phyloP scores from a whole-genome alignment of 2,888 invertebrate species.

The Pinctada fucata region DNA sequence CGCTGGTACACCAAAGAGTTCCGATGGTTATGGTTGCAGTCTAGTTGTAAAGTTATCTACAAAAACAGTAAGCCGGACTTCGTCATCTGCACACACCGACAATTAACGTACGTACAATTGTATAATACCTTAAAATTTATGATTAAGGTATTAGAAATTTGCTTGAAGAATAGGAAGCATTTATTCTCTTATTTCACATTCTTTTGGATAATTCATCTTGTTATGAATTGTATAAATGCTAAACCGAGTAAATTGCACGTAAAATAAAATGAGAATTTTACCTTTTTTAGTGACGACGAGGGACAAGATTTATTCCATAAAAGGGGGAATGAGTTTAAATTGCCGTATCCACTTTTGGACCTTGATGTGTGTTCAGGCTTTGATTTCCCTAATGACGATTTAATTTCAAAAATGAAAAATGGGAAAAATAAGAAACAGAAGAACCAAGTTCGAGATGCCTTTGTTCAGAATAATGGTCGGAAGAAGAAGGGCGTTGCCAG shows the following conservation, averaged over 20 bases:
- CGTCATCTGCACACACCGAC: slow-evolving; percentile 98
- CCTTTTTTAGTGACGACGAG: slow-evolving; percentile 91
- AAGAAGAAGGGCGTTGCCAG: slow-evolving; percentile 63
- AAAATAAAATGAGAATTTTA: too few relatives aligned
- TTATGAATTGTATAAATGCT: too few relatives aligned
- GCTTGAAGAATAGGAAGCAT: too few relatives aligned
- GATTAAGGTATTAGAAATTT: too few relatives aligned
- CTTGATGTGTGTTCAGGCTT: slow-evolving; percentile 72
- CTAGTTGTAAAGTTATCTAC: slow-evolving; percentile 96
- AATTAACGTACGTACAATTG: slow-evolving; percentile 89
- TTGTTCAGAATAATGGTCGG: slow-evolving; percentile 87
- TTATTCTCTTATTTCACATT: too few relatives aligned
- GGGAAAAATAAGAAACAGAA: slow-evolving; percentile 93
- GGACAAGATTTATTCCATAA: slow-evolving; percentile 97
- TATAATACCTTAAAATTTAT: too few relatives aligned
- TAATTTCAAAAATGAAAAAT: slow-evolving; percentile 76
- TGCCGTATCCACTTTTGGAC: slow-evolving; percentile 90
- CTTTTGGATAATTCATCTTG: too few relatives aligned
- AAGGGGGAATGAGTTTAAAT: slow-evolving; percentile 99
- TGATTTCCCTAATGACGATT: slow-evolving; percentile 72
- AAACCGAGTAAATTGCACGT: too few relatives aligned
- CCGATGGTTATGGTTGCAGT: slow-evolving; percentile 99
- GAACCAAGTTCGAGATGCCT: slow-evolving; percentile 93
- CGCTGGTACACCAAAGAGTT: slow-evolving; percentile 94
- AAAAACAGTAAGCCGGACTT: slow-evolving; percentile 99